Evolutionary conservation across 2,888 invertebrate species (phyloP), one percentile per base, ranked within the genome.

Genomic region (Uropetala carovei): DNA sequence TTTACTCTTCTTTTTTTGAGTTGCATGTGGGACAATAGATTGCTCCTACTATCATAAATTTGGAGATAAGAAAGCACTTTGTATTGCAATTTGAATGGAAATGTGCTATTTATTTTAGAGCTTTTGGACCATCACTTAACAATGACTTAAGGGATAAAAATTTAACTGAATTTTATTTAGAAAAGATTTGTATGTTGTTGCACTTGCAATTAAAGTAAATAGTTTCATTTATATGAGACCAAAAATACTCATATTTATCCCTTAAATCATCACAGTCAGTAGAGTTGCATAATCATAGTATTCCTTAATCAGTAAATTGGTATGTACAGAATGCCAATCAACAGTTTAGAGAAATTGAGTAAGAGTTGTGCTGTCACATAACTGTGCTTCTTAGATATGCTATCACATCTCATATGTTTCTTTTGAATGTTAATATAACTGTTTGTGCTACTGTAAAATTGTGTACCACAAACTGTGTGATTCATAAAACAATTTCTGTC

Each of bases 11-110:
- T 89, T 27, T 18, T 75, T 64, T 60, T 64, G 89, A 89, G 89
- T 64, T 89, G 89, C 89, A 89, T 89, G 89, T 60, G 89, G 89
- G n/a, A 43, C 57, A 9, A 83, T 64, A 89, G 68, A 64, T 89
- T 43, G 64, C 64, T 89, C 89, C 43, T 30, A 68, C 57, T 43
- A 89, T 56, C n/a, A 64, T 18, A 27, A 22, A n/a, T 64, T 68
- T 68, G 56, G 89, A 43, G 60, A 18, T 68, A 68, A 43, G 30
- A 64, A 64, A 89, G 89, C 60, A 86, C 56, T n/a, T 64, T 60
- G 83, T 57, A 64, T 59, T 89, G 68, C 64, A 89, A 89, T 64
- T 58, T 68, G 89, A 89, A 89, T 89, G 89, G 68, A 89, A 22
- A 43, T 64, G 64, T 89, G 89, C 89, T 89, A 64, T 13, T 27